Evolutionary conservation across 1,140 invertebrate genomes (phyloP).

Genomic region (Halesus radiatus): DNA sequence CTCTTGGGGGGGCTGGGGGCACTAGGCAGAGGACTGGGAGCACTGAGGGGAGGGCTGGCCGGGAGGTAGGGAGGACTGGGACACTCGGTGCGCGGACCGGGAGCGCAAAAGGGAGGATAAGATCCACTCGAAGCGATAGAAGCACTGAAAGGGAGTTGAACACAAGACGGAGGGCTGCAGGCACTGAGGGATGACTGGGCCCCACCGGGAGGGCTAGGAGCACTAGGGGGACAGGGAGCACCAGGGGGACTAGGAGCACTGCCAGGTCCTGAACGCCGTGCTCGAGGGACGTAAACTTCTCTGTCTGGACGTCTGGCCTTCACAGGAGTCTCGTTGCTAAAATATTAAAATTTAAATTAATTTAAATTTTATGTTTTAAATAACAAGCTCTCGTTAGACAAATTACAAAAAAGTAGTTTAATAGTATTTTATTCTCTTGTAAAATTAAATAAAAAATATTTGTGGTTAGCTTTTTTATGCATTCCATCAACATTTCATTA

Average conservation of each 20-base stretch:
- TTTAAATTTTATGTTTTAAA: no score
- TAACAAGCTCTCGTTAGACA: no score
- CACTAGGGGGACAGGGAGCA: background rate
- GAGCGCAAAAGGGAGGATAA: background rate
- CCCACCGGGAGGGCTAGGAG: background rate
- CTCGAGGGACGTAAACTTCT: constrained; percentile 83
- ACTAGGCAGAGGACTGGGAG: background rate
- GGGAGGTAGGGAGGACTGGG: background rate
- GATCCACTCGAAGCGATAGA: no score
- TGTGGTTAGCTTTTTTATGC: no score
- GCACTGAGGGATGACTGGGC: no score
- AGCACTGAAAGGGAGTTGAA: background rate
- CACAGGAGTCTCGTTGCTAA: constrained; percentile 45
- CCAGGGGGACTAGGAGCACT: background rate
- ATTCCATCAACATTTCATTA: no score
- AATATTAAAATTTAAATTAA: background rate
- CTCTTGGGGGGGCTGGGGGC: background rate
- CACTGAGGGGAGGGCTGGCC: background rate
- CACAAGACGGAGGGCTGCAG: background rate
- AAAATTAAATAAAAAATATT: no score
- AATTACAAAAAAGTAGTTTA: no score
- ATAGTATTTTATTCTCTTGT: no score
- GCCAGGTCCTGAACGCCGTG: constrained; percentile 64
- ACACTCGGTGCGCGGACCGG: background rate
- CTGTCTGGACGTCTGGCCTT: constrained; percentile 79